These are phyloP conservation scores for Eristalis pertinax DNA, from an alignment of 2,888 invertebrate species.

Conservation along the genomic window DNA sequence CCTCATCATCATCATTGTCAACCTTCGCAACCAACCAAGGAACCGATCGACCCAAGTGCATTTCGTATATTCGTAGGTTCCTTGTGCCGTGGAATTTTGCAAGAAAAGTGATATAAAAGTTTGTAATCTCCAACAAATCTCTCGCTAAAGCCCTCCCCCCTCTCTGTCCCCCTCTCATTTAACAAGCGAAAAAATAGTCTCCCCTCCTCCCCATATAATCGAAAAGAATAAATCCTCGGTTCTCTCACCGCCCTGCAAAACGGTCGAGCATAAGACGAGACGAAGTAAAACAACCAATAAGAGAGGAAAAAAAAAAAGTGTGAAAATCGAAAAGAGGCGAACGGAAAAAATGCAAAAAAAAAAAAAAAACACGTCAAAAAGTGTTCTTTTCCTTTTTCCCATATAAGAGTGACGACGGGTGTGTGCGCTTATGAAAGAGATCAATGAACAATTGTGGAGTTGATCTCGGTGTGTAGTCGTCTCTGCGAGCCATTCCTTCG, in stretches of 20 bases:
- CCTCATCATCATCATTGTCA: background rate
- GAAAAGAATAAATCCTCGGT: background rate
- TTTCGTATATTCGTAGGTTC: constrained; percentile 2
- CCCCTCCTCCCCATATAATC: background rate
- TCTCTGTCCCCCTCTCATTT: too few relatives aligned
- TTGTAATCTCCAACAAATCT: background rate
- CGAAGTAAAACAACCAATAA: constrained; percentile 12
- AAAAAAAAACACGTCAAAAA: constrained; percentile 22
- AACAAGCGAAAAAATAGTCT: background rate
- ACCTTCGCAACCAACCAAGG: background rate
- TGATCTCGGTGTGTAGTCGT: constrained; percentile 28
- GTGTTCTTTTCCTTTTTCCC: constrained; percentile 39
- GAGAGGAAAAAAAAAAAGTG: background rate
- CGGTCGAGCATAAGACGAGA: constrained; percentile 45
- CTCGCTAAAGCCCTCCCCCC: background rate
- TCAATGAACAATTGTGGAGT: constrained; percentile 64
- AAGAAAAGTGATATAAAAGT: constrained; percentile 3
- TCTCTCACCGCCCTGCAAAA: constrained; percentile 19
- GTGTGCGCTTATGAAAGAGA: constrained; percentile 66
- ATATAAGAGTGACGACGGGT: constrained; percentile 38
- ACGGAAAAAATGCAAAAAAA: constrained; percentile 5
- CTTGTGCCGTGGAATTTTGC: background rate
- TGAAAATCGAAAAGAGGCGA: background rate
- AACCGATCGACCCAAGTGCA: constrained; percentile 16
- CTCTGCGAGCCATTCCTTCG: constrained; percentile 17